Conservation (phyloP, 2,888 invertebrate genomes). For the Nephrotoma appendiculata region DNA sequence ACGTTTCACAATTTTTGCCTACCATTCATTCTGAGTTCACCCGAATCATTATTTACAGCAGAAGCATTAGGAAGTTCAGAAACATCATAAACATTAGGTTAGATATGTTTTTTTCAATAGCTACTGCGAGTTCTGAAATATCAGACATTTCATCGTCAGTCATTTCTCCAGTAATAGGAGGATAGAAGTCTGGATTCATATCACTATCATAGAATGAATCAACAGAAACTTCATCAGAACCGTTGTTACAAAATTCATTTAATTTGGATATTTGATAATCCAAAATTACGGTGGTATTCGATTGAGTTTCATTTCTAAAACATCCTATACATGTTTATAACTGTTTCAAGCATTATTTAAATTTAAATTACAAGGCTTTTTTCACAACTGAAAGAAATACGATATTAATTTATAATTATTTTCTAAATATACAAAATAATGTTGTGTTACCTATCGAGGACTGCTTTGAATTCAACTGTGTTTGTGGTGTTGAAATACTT, state of each 20-base stretch:
- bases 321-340: too few relatives aligned
- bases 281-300: neutral
- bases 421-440: neutral
- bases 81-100: neutral
- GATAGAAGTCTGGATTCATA: neutral
- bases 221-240: neutral
- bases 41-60: too few relatives aligned
- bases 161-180: neutral
- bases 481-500: neutral
- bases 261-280: neutral
- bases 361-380: neutral
- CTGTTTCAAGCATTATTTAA: neutral
- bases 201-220: too few relatives aligned
- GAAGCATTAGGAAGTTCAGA: too few relatives aligned
- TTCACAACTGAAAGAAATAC: neutral
- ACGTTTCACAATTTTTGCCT: too few relatives aligned
- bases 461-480: neutral
- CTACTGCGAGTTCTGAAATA: neutral
- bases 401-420: too few relatives aligned
- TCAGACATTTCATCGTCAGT: neutral
- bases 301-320: neutral
- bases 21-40: too few relatives aligned
- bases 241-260: neutral
- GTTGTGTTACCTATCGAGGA: neutral
- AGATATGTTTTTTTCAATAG: neutral